phyloP scores from a whole-genome alignment of 2,888 invertebrate genomes.

The Archips xylosteana region DNA sequence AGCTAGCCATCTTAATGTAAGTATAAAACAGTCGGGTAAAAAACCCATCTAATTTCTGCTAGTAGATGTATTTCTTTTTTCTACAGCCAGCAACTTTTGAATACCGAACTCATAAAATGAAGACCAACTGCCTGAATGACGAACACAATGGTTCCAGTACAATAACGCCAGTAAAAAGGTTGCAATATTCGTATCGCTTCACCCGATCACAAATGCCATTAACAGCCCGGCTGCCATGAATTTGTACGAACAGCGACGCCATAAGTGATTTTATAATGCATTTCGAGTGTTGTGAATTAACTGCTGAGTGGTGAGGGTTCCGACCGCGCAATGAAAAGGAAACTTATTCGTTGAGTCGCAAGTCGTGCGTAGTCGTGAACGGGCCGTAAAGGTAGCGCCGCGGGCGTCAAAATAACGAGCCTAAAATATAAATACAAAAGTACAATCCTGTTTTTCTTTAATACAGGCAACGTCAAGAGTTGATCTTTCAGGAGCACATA shows the following conservation, averaged over 20 bases:
- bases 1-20: no score
- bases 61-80: not conserved
- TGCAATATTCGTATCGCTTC: not conserved
- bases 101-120: not conserved
- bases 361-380: not conserved
- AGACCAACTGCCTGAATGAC: no score
- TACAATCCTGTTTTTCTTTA: not conserved
- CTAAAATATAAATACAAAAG: not conserved
- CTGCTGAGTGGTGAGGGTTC: not conserved
- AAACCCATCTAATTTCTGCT: no score
- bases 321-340: not conserved
- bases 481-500: no score
- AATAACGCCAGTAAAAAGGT: not conserved
- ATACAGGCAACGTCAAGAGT: no score
- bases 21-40: no score
- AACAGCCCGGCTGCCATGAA: not conserved
- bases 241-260: not conserved
- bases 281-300: not conserved
- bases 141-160: not conserved
- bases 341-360: not conserved
- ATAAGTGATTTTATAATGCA: not conserved
- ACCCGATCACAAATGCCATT: not conserved
- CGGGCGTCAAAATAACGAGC: constrained; percentile 3
- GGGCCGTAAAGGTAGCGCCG: not conserved
- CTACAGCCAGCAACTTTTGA: not conserved